Conservation (phyloP, 2,888 invertebrate genomes). For the Congeria kusceri region DNA sequence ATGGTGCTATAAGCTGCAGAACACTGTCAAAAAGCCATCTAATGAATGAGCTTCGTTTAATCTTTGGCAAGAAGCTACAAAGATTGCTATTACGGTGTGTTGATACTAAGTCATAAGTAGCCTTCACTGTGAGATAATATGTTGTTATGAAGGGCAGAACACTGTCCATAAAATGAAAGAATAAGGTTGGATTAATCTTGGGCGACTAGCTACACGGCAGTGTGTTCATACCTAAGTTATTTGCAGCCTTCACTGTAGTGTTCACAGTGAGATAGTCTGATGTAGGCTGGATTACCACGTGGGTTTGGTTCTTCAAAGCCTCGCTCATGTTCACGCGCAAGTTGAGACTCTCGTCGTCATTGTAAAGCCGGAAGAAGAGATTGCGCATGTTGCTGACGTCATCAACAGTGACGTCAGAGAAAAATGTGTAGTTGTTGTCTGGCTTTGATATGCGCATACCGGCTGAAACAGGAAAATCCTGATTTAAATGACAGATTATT, state of each 20-base stretch:
- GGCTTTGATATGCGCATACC: not conserved
- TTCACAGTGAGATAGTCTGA: conserved; percentile 28
- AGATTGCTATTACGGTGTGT: no score
- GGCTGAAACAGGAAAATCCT: conserved; percentile 11
- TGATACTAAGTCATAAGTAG: no score
- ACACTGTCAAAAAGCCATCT: no score
- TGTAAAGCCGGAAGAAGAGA: conserved; percentile 45
- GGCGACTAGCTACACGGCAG: no score
- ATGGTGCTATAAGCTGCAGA: no score
- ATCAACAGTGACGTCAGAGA: conserved; percentile 11
- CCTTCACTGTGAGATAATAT: no score
- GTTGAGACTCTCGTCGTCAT: conserved; percentile 37
- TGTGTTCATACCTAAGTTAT: conserved; percentile 33
- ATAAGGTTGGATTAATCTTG: no score
- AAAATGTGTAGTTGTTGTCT: not conserved
- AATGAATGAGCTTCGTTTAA: no score
- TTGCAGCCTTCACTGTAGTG: conserved; percentile 32
- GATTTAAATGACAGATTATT: not conserved
- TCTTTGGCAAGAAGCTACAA: no score
- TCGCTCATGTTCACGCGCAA: conserved; percentile 40
- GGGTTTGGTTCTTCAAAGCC: conserved; percentile 19
- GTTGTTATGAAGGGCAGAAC: no score
- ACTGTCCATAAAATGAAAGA: no score
- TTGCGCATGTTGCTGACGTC: conserved; percentile 19
- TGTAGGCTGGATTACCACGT: conserved; percentile 24